phyloP scores from a whole-genome alignment of 2,113 vertebrate species.

The Fregata magnificens region DNA sequence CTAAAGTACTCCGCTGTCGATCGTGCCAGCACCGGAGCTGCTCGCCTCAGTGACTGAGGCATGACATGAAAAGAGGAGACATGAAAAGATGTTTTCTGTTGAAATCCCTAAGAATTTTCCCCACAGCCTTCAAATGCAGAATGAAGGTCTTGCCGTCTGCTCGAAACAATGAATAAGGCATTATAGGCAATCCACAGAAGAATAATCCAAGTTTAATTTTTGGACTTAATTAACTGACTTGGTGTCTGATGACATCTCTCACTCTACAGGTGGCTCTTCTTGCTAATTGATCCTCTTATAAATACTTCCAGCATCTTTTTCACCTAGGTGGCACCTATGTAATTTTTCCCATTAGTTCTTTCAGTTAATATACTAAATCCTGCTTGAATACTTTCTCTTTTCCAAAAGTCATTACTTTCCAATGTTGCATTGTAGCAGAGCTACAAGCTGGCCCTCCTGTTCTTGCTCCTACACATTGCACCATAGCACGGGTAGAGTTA shows the following conservation, averaged over 20 bases:
- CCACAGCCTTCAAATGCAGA: not conserved
- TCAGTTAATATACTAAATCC: not conserved
- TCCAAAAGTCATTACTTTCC: not conserved
- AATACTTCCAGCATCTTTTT: not conserved
- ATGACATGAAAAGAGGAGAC: not conserved
- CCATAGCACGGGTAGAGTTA: fast-evolving
- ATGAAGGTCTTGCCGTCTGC: not conserved
- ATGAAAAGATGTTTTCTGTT: not conserved
- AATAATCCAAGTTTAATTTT: not conserved
- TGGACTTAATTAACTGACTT: not conserved
- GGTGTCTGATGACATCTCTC: not conserved
- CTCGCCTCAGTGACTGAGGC: not conserved
- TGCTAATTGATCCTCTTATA: not conserved
- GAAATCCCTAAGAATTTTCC: not conserved
- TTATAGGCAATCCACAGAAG: not conserved
- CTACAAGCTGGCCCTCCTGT: not conserved
- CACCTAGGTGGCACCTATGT: not conserved
- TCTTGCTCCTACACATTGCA: not conserved
- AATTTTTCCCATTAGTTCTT: not conserved
- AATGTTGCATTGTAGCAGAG: fast-evolving
- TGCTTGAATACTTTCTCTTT: not conserved
- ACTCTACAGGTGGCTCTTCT: not conserved
- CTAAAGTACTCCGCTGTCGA: not conserved
- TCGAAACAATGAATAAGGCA: not conserved
- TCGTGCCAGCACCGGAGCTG: not conserved